Percentiles rank a stretch among this genome's conserved stretches.
These are phyloP conservation scores for Cochlearius cochlearius DNA, from an alignment of 2,113 vertebrate species.

Conservation along the genomic window DNA sequence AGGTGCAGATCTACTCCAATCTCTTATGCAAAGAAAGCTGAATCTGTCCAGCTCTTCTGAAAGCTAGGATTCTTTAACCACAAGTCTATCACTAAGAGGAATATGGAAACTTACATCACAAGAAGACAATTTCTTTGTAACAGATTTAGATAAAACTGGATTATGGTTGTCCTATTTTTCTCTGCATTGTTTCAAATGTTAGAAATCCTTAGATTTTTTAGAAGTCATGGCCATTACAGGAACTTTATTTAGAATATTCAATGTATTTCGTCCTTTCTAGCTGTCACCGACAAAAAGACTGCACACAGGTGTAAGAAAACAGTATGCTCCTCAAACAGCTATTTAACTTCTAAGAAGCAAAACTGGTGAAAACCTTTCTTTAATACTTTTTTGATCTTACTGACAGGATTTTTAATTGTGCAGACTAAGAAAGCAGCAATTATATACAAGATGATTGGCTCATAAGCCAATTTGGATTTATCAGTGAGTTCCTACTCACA, in stretches of 20 bases:
- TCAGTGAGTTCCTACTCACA: not conserved
- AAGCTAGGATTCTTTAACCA: not conserved
- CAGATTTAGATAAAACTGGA: not conserved
- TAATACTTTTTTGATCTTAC: not conserved
- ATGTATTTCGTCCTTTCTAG: not conserved
- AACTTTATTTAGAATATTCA: not conserved
- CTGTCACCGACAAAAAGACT: not conserved
- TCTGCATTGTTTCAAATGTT: not conserved
- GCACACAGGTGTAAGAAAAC: not conserved
- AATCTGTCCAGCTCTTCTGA: not conserved
- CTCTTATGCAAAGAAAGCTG: not conserved
- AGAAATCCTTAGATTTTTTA: not conserved
- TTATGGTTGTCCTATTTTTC: not conserved
- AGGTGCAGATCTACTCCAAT: not conserved
- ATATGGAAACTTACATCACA: not conserved
- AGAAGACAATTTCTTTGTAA: not conserved
- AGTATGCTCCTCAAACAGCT: not conserved
- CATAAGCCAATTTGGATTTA: not conserved
- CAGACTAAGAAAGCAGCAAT: not conserved
- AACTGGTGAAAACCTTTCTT: not conserved
- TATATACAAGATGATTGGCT: not conserved
- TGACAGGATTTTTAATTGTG: not conserved
- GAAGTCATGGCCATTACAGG: not conserved
- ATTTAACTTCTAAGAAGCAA: not conserved
- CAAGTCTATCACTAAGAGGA: not conserved